A percentile compares a stretch with the other conserved stretches of the same genome.
Evolutionary conservation across 2,113 vertebrate species (phyloP).

Genomic region (Pseudonaja textilis): DNA sequence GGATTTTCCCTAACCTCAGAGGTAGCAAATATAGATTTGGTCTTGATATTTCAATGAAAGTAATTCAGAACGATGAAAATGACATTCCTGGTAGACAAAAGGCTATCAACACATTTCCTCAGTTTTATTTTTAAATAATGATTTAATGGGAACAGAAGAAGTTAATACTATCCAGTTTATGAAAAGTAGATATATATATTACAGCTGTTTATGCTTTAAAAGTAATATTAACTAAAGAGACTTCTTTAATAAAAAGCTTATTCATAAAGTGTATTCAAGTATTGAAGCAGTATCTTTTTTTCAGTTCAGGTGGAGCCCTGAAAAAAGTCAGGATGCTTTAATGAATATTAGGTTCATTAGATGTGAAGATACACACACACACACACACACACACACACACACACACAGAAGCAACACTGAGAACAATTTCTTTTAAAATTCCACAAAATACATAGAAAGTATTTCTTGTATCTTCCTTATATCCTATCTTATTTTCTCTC

Average conservation of each 20-base stretch:
- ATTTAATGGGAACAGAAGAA: neutral
- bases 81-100: neutral
- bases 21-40: constrained; percentile 36
- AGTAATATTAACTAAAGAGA: neutral
- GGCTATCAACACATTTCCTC: neutral
- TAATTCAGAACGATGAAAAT: constrained; percentile 10
- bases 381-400: too few species aligned
- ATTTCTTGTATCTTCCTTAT: neutral
- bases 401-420: neutral
- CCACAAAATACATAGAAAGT: neutral
- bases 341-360: neutral
- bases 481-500: neutral
- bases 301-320: neutral
- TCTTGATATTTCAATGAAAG: constrained; percentile 37
- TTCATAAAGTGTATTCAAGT: neutral
- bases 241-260: neutral
- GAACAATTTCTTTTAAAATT: neutral
- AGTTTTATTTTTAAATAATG: neutral
- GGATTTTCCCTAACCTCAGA: constrained; percentile 35
- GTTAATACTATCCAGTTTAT: neutral
- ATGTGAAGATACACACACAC: too few species aligned
- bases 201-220: neutral
- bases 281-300: neutral
- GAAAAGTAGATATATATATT: neutral
- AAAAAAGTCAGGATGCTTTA: neutral